Evolutionary conservation across 1,140 invertebrate species (phyloP), one percentile per base, ranked within the genome.

Genomic region (Asobara japonica): DNA sequence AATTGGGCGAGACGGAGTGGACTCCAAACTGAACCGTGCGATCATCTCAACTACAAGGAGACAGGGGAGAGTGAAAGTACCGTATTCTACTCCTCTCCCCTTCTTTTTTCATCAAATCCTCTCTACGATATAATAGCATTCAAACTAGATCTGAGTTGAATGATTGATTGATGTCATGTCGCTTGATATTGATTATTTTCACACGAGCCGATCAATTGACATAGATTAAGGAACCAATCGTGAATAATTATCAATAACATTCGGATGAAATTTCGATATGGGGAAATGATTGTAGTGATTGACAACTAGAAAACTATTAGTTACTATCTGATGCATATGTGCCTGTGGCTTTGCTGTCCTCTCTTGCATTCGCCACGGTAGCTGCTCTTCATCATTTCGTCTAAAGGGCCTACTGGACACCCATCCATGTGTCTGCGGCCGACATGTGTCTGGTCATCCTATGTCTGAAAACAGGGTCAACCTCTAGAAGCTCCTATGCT

Each of bases 1-100:
- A 74, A 76, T 76, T 74, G 74, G 69, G n/a, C 29, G 51, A 69
- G 25, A 36, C 60, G 60, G 60, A 33, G 60, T 31, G 60, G 60
- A 62, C 30, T 62, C 31, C 60, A 62, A 62, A 30, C 29, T 10
- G 27, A n/a, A 62, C 6, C 7, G 10, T 48, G 60, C 29, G 60
- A 31, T 62, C 60, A 62, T 62, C 29, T 62, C n/a, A 31, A 30
- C n/a, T 0, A 25, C 25, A 31, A 27, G 10, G 56, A 27, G 29
- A 60, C 22, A 27, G 22, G 22, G 6, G 31, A 2, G n/a, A 30
- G 25, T 62, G 29, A 62, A 62, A 62, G 29, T 30, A n/a, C n/a
- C n/a, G n/a, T 31, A n/a, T 62, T 11, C 31, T 27, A 10, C 16
- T 3, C 11, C 1, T 62, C 7, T 62, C 31, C n/a, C 18, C 3